Evolutionary conservation across 2,113 vertebrate species (phyloP), one percentile per base, ranked within the genome.

Genomic region (Zeus faber): DNA sequence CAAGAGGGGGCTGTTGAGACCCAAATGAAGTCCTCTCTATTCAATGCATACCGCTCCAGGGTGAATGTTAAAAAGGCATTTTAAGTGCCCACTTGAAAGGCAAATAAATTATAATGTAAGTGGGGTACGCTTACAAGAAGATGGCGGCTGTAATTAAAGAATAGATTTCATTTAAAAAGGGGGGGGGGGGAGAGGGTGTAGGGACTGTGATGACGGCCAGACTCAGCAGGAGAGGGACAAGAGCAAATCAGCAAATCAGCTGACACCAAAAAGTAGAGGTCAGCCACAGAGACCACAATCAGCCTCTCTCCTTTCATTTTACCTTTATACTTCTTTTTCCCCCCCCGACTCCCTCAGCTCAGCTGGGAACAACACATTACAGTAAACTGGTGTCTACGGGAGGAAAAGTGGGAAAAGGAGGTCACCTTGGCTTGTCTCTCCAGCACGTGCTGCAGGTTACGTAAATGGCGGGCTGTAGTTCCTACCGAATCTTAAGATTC

Each of bases 21-120:
- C 62, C 58, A 79, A 69, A 61, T 65, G 57, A 85, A 76, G 75
- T 81, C 79, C 18, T 0, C 14, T 59, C 81, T 81, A 72, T 80
- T 78, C 58, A 69, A 35, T 22, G 41, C 49, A 50, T 33, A 62
- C 44, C 54, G 65, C 75, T 73, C 49, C 56, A 13, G 77, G 69
- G 62, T 23, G 48, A 62, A 51, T 47, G 31, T 59, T 66, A 70
- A 60, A 70, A 56, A 55, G 55, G 26, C 63, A 73, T 64, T 67
- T 65, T 69, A 62, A 78, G 73, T 74, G 61, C 18, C 67, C 58
- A 72, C 62, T 77, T 81, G 64, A 70, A 84, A 79, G 65, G 54
- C 35, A 54, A 59, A 81, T 72, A 72, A 63, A 80, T 70, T 67
- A 63, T 64, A 70, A 70, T 60, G 67, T 64, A 62, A 60, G 54